phyloP scores from a whole-genome alignment of 2,888 invertebrate species.

The Plemyria rubiginata region DNA sequence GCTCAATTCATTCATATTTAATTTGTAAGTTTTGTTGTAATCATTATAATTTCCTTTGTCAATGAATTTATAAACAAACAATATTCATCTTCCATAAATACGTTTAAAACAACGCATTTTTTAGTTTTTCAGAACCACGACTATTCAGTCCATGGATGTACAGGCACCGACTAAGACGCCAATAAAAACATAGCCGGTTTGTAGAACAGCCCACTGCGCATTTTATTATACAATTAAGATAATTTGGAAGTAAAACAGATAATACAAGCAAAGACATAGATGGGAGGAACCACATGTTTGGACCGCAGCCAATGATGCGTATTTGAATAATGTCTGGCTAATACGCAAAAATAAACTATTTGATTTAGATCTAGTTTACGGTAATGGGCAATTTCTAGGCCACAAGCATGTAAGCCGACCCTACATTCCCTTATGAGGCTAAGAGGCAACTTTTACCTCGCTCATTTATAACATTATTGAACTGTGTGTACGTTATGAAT shows the following conservation, averaged over 20 bases:
- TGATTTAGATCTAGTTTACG: constrained; percentile 15
- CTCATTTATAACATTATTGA: too few relatives aligned
- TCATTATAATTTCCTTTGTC: too few relatives aligned
- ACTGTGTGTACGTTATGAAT: too few relatives aligned
- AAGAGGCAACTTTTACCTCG: too few relatives aligned
- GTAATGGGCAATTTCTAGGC: constrained; percentile 9
- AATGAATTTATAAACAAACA: too few relatives aligned
- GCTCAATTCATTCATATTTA: too few relatives aligned
- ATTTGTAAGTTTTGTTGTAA: too few relatives aligned
- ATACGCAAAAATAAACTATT: constrained; percentile 32
- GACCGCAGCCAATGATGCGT: constrained; percentile 55
- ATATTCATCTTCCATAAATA: too few relatives aligned
- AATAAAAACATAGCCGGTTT: constrained; percentile 18
- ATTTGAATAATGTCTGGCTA: constrained; percentile 44
- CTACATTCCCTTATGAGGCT: too few relatives aligned
- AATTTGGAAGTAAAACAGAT: constrained; percentile 46
- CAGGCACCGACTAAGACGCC: background rate
- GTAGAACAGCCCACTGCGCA: constrained; percentile 12
- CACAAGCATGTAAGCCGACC: background rate
- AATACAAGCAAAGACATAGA: constrained; percentile 50
- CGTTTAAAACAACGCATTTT: too few relatives aligned
- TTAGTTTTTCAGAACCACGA: too few relatives aligned
- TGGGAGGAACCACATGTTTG: constrained; percentile 54
- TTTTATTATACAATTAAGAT: constrained; percentile 37
- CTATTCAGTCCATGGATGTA: too few relatives aligned